These are phyloP conservation scores for Oscheius sp. DNA, from an alignment of 1,140 invertebrate genomes.

Conservation along the genomic window DNA sequence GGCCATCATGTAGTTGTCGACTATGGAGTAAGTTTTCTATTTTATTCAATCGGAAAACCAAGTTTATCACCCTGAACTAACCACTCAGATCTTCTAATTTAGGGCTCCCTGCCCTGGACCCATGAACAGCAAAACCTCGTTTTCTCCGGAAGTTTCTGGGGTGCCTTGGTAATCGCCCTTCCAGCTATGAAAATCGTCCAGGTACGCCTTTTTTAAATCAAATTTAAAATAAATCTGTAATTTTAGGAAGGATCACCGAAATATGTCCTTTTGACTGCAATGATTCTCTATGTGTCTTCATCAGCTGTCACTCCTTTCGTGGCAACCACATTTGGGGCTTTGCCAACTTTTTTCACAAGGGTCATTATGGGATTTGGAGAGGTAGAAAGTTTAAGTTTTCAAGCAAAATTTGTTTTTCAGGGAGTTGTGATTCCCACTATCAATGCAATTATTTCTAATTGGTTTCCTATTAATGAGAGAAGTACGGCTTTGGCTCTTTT, in stretches of 20 bases:
- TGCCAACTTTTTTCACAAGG: conserved; percentile 34
- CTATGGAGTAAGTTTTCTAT: conserved; percentile 49
- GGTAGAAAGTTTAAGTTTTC: conserved; percentile 8
- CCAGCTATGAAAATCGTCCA: conserved; percentile 41
- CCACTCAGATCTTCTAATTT: too few relatives aligned
- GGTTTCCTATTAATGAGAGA: conserved; percentile 47
- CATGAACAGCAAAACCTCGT: conserved; percentile 37
- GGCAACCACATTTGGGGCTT: conserved; percentile 30
- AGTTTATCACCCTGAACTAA: too few relatives aligned
- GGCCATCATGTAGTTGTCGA: conserved; percentile 39
- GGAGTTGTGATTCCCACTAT: conserved; percentile 45
- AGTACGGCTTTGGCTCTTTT: conserved; percentile 47
- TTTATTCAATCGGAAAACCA: too few relatives aligned
- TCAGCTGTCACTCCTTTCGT: conserved; percentile 41
- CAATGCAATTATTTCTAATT: conserved; percentile 44
- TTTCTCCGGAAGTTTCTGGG: conserved; percentile 47
- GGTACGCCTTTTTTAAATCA: too few relatives aligned
- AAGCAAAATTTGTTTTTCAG: conserved; percentile 27
- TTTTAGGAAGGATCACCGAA: conserved; percentile 36
- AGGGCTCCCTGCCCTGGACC: conserved; percentile 43
- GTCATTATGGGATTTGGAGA: conserved; percentile 45
- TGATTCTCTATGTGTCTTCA: conserved; percentile 35
- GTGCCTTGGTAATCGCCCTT: conserved; percentile 38
- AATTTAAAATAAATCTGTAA: too few relatives aligned
- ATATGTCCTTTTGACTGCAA: conserved; percentile 29